Evolutionary conservation across 1,140 invertebrate genomes (phyloP).

Genomic region (Rhopalosiphum padi): DNA sequence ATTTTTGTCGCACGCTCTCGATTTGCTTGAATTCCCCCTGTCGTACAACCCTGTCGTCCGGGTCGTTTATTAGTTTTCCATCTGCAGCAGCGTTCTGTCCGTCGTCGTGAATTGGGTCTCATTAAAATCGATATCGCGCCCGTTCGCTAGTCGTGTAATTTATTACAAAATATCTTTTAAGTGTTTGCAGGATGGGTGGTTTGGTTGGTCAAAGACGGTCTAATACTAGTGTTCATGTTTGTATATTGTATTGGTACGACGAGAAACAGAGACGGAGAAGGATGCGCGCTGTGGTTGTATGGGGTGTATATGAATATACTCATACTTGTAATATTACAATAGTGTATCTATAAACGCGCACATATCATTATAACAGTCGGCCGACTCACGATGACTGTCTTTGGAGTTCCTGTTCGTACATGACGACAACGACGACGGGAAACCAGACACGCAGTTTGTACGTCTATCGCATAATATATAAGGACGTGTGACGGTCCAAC

Average conservation of each 20-base stretch:
- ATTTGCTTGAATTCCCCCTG: background rate
- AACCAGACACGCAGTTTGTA: slow-evolving; percentile 11
- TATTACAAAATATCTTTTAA: background rate
- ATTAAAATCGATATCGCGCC: slow-evolving; percentile 17
- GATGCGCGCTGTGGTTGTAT: background rate
- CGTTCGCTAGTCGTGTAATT: background rate
- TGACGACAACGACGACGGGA: background rate
- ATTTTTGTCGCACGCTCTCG: slow-evolving; percentile 25
- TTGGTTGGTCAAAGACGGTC: background rate
- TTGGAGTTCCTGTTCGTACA: slow-evolving; percentile 1
- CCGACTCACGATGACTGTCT: background rate
- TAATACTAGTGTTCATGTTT: background rate
- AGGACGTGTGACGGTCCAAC: background rate
- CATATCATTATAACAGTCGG: slow-evolving; percentile 4
- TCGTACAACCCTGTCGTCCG: background rate
- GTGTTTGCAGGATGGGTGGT: background rate
- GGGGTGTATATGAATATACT: background rate
- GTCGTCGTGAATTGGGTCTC: background rate
- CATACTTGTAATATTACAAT: background rate
- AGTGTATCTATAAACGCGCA: background rate
- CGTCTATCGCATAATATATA: background rate
- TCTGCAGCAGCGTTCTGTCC: background rate
- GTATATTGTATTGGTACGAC: background rate
- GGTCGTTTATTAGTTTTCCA: slow-evolving; percentile 29
- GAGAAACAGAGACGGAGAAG: background rate